A percentile compares a stretch with the other conserved stretches of the same genome.
Conservation (phyloP, 2,797 vertebrate genomes). For the Anomalospiza imberbis region DNA sequence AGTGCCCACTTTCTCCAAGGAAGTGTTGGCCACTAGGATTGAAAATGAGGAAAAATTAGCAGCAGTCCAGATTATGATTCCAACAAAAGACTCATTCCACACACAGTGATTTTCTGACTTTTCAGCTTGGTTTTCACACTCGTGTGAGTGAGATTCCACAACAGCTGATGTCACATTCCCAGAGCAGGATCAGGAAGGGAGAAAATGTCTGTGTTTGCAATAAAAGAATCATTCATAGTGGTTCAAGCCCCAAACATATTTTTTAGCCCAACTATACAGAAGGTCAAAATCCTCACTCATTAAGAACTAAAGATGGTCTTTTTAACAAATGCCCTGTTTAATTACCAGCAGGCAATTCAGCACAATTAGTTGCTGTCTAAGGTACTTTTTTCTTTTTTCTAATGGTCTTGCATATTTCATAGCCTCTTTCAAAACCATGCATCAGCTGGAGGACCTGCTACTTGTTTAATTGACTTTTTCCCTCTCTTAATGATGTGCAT, state of each 20-base stretch:
- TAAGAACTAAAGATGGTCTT: not conserved
- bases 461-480: not conserved
- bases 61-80: not conserved
- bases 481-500: not conserved
- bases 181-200: not conserved
- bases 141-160: not conserved
- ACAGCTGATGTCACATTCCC: not conserved
- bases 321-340: conserved; percentile 15
- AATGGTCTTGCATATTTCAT: conserved; percentile 19
- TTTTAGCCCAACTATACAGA: not conserved
- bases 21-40: not conserved
- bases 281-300: not conserved
- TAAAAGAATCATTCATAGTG: not conserved
- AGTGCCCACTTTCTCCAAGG: not conserved
- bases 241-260: not conserved
- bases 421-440: not conserved
- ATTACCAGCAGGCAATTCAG: conserved; percentile 28
- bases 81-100: not conserved
- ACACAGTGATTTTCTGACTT: not conserved
- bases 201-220: not conserved
- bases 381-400: conserved; percentile 9
- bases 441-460: not conserved
- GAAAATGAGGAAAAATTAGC: not conserved
- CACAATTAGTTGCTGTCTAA: conserved; percentile 35
- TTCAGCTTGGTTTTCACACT: not conserved